Evolutionary conservation across 1,140 invertebrate genomes (phyloP), one percentile per base, ranked within the genome.

Genomic region (Protaetia brevitarsis): DNA sequence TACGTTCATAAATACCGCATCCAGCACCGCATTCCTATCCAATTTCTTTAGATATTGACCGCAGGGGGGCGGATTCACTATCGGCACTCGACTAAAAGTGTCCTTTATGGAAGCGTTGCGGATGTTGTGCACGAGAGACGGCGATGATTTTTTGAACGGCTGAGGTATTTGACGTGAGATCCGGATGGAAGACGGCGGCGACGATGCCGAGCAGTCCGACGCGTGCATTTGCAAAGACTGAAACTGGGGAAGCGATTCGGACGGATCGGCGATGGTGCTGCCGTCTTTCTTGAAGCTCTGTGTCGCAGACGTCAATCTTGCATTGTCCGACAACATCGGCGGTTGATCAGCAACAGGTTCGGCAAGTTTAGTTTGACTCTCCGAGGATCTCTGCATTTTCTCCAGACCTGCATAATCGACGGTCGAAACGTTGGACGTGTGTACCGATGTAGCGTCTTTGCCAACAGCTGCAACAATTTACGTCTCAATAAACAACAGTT

Each of bases 41-140:
- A 76, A 63, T 51, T 73, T 76, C 60, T 77, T 77, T 34, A 72
- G 28, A 63, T 71, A 74, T 58, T 75, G 73, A 16, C 34, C 21
- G 11, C 65, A 66, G 57, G 68, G 64, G 0, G 69, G 68, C 41
- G 72, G 69, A 37, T 63, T 65, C 10, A 70, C 57, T n/a, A 73
- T 62, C 3, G 72, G 69, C 19, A 71, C 69, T 69, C 74, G 68
- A 61, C 60, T 63, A 45, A 66, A 68, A 8, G 64, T 51, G 16
- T 45, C 10, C 28, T 66, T 70, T 3, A 62, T 21, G n/a, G 66
- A 66, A 16, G 66, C 19, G 16, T 63, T 64, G 21, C 61, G 45
- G n/a, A 71, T 66, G 19, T 37, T 69, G 5, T 74, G 71, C 30
- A 73, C 56, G 19, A 70, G 37, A 63, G 73, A 73, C n/a, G 76